phyloP scores from a whole-genome alignment of 2,888 invertebrate genomes.

The Dryadula phaetusa region DNA sequence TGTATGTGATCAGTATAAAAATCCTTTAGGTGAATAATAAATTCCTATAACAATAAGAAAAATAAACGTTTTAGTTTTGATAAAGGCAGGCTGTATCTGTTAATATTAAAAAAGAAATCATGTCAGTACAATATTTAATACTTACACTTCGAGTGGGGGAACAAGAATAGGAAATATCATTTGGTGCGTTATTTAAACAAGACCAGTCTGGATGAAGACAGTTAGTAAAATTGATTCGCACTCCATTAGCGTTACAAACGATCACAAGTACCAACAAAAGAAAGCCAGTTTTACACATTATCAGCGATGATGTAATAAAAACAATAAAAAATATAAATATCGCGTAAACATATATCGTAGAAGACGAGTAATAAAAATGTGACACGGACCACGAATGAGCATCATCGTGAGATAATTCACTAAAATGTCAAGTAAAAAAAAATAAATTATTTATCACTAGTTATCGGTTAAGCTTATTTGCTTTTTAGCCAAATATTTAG shows the following conservation, averaged over 20 bases:
- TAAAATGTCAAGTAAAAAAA: slow-evolving; percentile 55
- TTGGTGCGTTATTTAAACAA: slow-evolving; percentile 67
- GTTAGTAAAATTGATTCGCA: slow-evolving; percentile 72
- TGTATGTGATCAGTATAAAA: slow-evolving; percentile 76
- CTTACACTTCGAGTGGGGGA: slow-evolving; percentile 64
- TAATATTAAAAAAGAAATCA: background rate
- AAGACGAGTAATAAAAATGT: slow-evolving; percentile 58
- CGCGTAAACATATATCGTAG: slow-evolving; percentile 47
- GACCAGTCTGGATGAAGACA: slow-evolving; percentile 75
- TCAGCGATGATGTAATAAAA: slow-evolving; percentile 42
- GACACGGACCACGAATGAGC: slow-evolving; percentile 58
- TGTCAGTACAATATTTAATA: slow-evolving; percentile 44
- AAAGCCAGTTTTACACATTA: slow-evolving; percentile 52
- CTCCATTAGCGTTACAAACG: slow-evolving; percentile 53
- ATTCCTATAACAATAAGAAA: slow-evolving; percentile 73
- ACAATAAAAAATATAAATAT: slow-evolving; percentile 47
- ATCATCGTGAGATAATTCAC: slow-evolving; percentile 65
- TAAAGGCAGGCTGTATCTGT: background rate
- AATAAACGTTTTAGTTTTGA: background rate
- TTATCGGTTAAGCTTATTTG: slow-evolving; percentile 41
- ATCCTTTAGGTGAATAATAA: slow-evolving; percentile 77
- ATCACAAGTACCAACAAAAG: slow-evolving; percentile 50
- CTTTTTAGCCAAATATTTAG: slow-evolving; percentile 30
- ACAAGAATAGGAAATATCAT: slow-evolving; percentile 71
- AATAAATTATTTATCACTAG: slow-evolving; percentile 56